Evolutionary conservation across 1,140 invertebrate species (phyloP).

Genomic region (Phortica variegata): DNA sequence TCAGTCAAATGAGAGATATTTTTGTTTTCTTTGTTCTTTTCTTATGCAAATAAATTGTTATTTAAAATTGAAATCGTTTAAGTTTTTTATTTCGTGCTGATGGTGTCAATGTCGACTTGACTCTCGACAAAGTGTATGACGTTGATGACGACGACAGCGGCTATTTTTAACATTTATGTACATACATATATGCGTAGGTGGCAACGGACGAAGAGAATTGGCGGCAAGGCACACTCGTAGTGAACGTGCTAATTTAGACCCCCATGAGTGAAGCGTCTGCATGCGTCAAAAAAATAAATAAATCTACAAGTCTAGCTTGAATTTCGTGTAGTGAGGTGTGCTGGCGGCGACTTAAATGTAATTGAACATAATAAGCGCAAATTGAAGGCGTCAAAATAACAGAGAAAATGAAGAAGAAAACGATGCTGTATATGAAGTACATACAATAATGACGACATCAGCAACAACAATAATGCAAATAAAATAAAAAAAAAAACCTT

Average conservation of each 20-base stretch:
- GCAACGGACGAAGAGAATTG: too few species aligned
- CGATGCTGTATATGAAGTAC: conserved; percentile 1
- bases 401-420: neutral
- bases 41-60: too few species aligned
- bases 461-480: neutral
- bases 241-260: too few species aligned
- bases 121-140: conserved; percentile 15
- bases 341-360: conserved; percentile 17
- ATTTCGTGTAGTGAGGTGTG: too few species aligned
- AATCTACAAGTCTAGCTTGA: too few species aligned
- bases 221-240: too few species aligned
- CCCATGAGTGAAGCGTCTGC: too few species aligned
- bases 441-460: neutral
- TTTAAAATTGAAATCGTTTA: neutral
- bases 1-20: conserved; percentile 31
- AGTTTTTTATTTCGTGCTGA: conserved; percentile 27
- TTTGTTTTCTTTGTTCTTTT: too few species aligned
- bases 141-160: conserved; percentile 15
- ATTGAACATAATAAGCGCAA: conserved; percentile 46
- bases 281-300: too few species aligned
- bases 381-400: conserved; percentile 34
- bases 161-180: neutral
- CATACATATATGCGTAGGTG: too few species aligned
- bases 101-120: conserved; percentile 30
- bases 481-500: too few species aligned